Percentiles rank a stretch among this genome's conserved stretches.
These are phyloP conservation scores for Mythimna pallens DNA, from an alignment of 2,888 invertebrate species.

Conservation along the genomic window DNA sequence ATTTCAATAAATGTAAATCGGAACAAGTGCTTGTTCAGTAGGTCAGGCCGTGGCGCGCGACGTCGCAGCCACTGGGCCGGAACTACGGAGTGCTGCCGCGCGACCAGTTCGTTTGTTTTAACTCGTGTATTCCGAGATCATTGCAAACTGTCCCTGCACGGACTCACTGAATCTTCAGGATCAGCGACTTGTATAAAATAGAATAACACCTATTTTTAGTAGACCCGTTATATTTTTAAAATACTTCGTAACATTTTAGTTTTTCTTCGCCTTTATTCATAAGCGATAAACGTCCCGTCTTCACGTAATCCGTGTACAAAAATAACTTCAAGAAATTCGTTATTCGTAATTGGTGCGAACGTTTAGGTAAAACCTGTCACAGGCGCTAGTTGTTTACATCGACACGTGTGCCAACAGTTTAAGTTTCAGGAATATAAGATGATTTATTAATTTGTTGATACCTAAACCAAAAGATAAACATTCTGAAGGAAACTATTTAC, in stretches of 20 bases:
- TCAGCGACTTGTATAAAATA: neutral
- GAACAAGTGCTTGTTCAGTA: neutral
- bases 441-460: neutral
- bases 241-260: neutral
- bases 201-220: slow-evolving; percentile 3
- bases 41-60: neutral
- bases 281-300: neutral
- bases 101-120: neutral
- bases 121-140: neutral
- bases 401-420: neutral
- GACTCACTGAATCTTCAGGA: slow-evolving; percentile 31
- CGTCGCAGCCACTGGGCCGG: slow-evolving; percentile 24
- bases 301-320: neutral
- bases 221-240: neutral
- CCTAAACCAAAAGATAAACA: neutral
- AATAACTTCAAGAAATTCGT: slow-evolving; percentile 5
- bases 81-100: slow-evolving; percentile 8
- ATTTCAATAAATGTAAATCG: neutral
- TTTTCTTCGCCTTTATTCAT: neutral
- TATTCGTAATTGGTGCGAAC: neutral
- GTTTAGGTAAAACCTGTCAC: neutral
- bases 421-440: neutral
- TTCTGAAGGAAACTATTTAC: slow-evolving; percentile 17
- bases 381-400: neutral
- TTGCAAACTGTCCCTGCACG: neutral